Conservation (phyloP, 2,888 invertebrate species). For the Protula sp. region DNA sequence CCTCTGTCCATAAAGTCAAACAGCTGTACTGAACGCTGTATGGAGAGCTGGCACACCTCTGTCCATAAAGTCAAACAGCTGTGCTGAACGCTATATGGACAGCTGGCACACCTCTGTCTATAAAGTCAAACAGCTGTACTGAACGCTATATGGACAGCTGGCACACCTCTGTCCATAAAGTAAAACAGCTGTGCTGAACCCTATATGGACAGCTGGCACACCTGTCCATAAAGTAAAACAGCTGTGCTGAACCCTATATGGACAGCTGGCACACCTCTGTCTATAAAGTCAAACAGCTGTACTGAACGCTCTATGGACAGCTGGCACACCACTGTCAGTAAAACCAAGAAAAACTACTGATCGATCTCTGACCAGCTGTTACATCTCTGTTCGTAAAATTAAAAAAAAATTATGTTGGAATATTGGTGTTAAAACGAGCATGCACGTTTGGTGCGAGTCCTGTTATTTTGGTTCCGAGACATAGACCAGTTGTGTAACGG, state of each 20-base stretch:
- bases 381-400: conserved; percentile 41
- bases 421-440: too few relatives aligned
- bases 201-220: conserved; percentile 47
- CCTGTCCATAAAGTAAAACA: conserved; percentile 40
- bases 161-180: conserved; percentile 42
- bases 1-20: conserved; percentile 43
- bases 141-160: conserved; percentile 45
- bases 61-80: conserved; percentile 43
- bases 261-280: conserved; percentile 46
- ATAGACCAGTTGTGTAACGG: too few relatives aligned
- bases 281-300: conserved; percentile 40
- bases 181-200: conserved; percentile 34
- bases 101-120: conserved; percentile 46
- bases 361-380: conserved; percentile 45
- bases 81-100: conserved; percentile 36
- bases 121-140: conserved; percentile 39
- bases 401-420: too few relatives aligned
- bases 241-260: conserved; percentile 38
- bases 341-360: conserved; percentile 37
- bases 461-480: too few relatives aligned
- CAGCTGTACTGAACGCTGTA: conserved; percentile 36
- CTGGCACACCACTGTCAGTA: conserved; percentile 44
- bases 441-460: too few relatives aligned
- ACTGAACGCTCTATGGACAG: conserved; percentile 38
- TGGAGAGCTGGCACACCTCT: conserved; percentile 43